A percentile compares a stretch with the other conserved stretches of the same genome.
Evolutionary conservation across 2,888 invertebrate species (phyloP).

Genomic region (Caradrina kadenii): DNA sequence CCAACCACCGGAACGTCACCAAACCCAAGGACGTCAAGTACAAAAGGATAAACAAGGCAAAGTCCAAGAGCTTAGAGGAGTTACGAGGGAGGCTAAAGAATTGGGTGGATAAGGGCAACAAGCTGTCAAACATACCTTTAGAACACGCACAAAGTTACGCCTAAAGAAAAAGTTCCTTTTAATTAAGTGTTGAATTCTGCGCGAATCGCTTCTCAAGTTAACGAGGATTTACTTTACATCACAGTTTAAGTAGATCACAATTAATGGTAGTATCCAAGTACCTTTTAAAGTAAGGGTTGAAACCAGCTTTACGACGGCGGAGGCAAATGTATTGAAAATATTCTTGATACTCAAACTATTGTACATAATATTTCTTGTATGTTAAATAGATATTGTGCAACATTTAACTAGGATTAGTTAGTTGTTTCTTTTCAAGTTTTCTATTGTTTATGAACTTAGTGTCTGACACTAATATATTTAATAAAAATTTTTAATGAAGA

Average conservation of each 20-base stretch:
- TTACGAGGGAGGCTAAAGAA: slow-evolving; percentile 95
- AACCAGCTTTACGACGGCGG: slow-evolving; percentile 72
- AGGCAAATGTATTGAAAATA: slow-evolving; percentile 74
- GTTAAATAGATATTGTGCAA: slow-evolving; percentile 70
- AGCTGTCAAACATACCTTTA: slow-evolving; percentile 92
- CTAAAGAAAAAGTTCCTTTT: slow-evolving; percentile 83
- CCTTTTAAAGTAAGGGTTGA: slow-evolving; percentile 72
- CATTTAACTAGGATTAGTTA: slow-evolving; percentile 60
- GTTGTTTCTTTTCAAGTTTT: slow-evolving; percentile 54
- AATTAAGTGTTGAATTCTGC: slow-evolving; percentile 64
- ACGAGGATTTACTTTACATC: slow-evolving; percentile 48
- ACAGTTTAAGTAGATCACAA: slow-evolving; percentile 54
- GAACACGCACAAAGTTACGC: slow-evolving; percentile 93
- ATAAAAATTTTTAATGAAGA: slow-evolving; percentile 2
- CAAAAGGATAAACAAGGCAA: slow-evolving; percentile 97
- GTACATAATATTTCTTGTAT: slow-evolving; percentile 83
- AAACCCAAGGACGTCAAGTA: slow-evolving; percentile 98
- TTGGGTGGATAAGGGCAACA: slow-evolving; percentile 95
- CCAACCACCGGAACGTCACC: slow-evolving; percentile 96
- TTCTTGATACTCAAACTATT: slow-evolving; percentile 88
- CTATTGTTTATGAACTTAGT: slow-evolving; percentile 58
- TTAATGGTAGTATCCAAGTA: slow-evolving; percentile 61
- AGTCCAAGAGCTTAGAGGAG: slow-evolving; percentile 96
- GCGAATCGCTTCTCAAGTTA: slow-evolving; percentile 41
- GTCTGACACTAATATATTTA: slow-evolving; percentile 17